Evolutionary conservation across 1,140 invertebrate genomes (phyloP).

Genomic region (Eriosoma lanigerum): DNA sequence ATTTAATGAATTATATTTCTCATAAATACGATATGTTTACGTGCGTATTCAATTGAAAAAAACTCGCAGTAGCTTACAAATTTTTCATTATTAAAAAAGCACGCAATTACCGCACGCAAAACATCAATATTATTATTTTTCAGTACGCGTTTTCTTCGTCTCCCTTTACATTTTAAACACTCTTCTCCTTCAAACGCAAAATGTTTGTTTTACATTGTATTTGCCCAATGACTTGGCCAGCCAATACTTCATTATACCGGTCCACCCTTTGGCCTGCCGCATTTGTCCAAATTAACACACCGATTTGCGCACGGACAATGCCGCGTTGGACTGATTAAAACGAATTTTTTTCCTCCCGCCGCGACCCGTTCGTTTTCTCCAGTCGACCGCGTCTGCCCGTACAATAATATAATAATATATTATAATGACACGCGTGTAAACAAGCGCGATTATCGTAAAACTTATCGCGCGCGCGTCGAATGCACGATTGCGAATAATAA

Average conservation of each 20-base stretch:
- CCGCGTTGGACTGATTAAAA: conserved; percentile 32
- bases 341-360: conserved; percentile 27
- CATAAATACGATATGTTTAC: no score
- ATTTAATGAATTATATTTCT: no score
- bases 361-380: conserved; percentile 9
- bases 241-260: conserved; percentile 50
- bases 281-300: conserved; percentile 51
- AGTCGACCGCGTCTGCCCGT: conserved; percentile 3
- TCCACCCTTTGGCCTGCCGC: not conserved
- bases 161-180: conserved; percentile 8
- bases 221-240: conserved; percentile 50
- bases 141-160: not conserved
- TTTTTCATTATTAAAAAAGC: conserved; percentile 6
- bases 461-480: not conserved
- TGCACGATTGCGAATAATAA: not conserved
- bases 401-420: not conserved
- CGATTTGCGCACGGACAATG: conserved; percentile 46
- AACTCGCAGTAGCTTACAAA: not conserved
- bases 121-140: not conserved
- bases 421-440: conserved; percentile 27
- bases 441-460: conserved; percentile 41
- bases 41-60: no score
- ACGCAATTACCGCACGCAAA: conserved; percentile 41
- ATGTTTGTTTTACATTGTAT: conserved; percentile 50
- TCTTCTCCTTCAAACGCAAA: conserved; percentile 23